A percentile compares a stretch with the other conserved stretches of the same genome.
phyloP scores from a whole-genome alignment of 2,113 vertebrate genomes.

The Apodemus speciosus region DNA sequence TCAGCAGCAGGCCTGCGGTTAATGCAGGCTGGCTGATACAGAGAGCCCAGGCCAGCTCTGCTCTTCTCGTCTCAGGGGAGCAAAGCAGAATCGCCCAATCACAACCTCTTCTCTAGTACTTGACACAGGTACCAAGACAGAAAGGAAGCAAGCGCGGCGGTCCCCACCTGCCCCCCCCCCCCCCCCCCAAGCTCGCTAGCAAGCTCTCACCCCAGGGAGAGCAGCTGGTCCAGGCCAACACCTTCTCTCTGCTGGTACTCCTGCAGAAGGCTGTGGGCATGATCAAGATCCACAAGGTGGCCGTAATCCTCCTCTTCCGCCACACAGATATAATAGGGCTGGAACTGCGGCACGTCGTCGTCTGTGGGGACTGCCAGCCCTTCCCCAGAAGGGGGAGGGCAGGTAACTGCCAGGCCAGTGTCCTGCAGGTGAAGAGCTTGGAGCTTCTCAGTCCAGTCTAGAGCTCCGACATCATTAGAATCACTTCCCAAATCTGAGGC shows the following conservation, averaged over 20 bases:
- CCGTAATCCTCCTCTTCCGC: conserved; percentile 87
- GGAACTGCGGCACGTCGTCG: conserved; percentile 82
- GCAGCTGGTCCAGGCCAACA: conserved; percentile 75
- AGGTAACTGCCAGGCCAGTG: neutral
- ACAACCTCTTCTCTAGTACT: neutral
- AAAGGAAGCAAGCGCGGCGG: neutral
- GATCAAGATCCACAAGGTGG: conserved; percentile 75
- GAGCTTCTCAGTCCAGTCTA: conserved; percentile 81
- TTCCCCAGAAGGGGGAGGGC: neutral
- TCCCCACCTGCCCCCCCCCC: neutral
- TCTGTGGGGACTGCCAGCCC: accelerated
- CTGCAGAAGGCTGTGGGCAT: conserved; percentile 84
- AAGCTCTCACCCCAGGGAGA: conserved; percentile 83
- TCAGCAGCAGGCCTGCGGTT: neutral
- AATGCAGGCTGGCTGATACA: neutral
- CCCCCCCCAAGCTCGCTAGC: neutral
- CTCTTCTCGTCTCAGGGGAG: neutral
- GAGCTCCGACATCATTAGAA: neutral
- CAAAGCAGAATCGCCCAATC: neutral
- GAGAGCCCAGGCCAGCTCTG: neutral
- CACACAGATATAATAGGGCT: conserved; percentile 88
- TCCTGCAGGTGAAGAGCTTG: conserved; percentile 82
- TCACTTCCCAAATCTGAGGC: neutral
- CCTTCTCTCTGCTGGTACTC: conserved; percentile 90
- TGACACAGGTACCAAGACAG: neutral